Evolutionary conservation across 2,888 invertebrate species (phyloP).

Genomic region (Argynnis bischoffii): DNA sequence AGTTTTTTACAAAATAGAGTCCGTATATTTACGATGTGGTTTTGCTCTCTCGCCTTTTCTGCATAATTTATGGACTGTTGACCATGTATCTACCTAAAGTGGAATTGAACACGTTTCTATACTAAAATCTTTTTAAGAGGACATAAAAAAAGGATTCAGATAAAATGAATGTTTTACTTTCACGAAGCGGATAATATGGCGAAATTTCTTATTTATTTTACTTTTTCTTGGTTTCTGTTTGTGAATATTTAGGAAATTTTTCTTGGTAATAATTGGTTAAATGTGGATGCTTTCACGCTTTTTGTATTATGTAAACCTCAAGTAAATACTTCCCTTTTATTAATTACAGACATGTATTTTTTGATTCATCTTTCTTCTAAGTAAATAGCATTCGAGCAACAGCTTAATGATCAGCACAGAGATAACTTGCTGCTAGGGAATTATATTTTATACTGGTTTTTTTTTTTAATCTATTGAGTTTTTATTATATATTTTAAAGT

Average conservation of each 20-base stretch:
- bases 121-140: slow-evolving; percentile 31
- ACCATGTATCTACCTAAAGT: slow-evolving; percentile 43
- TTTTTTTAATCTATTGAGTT: too few relatives aligned
- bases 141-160: slow-evolving; percentile 25
- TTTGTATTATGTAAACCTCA: too few relatives aligned
- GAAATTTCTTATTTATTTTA: slow-evolving; percentile 13
- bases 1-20: slow-evolving; percentile 39
- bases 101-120: slow-evolving; percentile 39
- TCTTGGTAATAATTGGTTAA: background rate
- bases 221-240: background rate
- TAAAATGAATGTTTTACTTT: slow-evolving; percentile 23
- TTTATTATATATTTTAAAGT: too few relatives aligned
- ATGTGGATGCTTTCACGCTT: background rate
- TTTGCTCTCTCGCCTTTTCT: slow-evolving; percentile 39
- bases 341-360: too few relatives aligned
- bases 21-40: slow-evolving; percentile 46
- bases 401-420: too few relatives aligned
- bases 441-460: too few relatives aligned
- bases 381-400: too few relatives aligned
- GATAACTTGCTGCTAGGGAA: too few relatives aligned
- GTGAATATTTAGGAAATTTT: background rate
- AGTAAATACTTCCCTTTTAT: too few relatives aligned
- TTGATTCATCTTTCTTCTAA: too few relatives aligned
- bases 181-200: slow-evolving; percentile 16
- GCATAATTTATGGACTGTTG: slow-evolving; percentile 45